These are phyloP conservation scores for Tachina fera DNA, from an alignment of 2,888 invertebrate species.

Conservation along the genomic window DNA sequence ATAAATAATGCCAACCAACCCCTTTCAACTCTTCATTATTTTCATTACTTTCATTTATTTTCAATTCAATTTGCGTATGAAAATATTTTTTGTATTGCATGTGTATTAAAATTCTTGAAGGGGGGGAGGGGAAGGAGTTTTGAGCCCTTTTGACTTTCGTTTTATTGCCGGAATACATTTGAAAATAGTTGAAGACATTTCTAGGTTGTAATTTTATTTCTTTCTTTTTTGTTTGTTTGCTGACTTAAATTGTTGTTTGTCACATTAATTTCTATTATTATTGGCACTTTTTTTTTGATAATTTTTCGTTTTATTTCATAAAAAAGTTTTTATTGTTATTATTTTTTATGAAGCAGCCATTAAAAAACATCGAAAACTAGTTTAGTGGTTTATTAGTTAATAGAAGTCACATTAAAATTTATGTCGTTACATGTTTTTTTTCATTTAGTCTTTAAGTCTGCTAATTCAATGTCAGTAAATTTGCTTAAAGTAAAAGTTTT, in stretches of 20 bases:
- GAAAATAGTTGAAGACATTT: slow-evolving; percentile 62
- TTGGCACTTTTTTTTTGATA: slow-evolving; percentile 32
- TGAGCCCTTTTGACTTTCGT: slow-evolving; percentile 38
- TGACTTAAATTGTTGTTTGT: slow-evolving; percentile 72
- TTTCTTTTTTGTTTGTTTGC: slow-evolving; percentile 45
- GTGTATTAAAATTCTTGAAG: neutral
- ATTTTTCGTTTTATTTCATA: neutral
- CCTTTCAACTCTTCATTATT: slow-evolving; percentile 49
- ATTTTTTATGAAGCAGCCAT: slow-evolving; percentile 53
- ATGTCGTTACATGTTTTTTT: slow-evolving; percentile 36
- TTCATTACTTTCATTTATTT: slow-evolving; percentile 22
- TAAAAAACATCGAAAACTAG: slow-evolving; percentile 61
- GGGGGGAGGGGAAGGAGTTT: slow-evolving; percentile 12
- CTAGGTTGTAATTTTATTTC: slow-evolving; percentile 36
- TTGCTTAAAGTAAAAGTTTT: neutral
- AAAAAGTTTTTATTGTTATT: slow-evolving; percentile 37
- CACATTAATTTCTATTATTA: slow-evolving; percentile 73
- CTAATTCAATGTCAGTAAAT: slow-evolving; percentile 29
- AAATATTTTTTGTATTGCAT: slow-evolving; percentile 35
- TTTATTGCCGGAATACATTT: slow-evolving; percentile 61
- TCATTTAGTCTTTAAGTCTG: neutral
- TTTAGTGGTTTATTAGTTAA: slow-evolving; percentile 70
- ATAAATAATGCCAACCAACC: slow-evolving; percentile 68
- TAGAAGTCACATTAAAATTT: slow-evolving; percentile 62
- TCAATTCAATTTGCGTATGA: slow-evolving; percentile 46